phyloP scores from a whole-genome alignment of 2,113 vertebrate genomes.

The Erythrocercus mccallii region DNA sequence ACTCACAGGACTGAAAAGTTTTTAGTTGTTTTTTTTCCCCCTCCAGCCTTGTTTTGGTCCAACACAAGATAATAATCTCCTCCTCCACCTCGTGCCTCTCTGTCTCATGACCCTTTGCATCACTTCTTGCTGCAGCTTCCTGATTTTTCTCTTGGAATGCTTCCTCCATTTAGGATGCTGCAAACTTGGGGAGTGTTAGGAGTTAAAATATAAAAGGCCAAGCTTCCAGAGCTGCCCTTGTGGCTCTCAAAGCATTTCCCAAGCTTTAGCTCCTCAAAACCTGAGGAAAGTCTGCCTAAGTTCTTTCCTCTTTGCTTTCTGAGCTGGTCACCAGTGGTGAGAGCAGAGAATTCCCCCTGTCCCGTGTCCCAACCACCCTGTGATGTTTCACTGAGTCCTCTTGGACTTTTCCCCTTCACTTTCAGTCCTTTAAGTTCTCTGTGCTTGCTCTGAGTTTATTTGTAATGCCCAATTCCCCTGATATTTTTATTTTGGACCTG shows the following conservation, averaged over 20 bases:
- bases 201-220: not conserved
- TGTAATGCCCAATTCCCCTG: not conserved
- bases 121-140: not conserved
- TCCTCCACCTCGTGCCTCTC: not conserved
- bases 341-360: not conserved
- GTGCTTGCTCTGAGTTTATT: not conserved
- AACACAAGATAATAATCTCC: not conserved
- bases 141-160: not conserved
- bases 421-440: not conserved
- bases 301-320: not conserved
- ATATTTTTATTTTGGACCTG: not conserved
- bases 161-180: not conserved
- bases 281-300: not conserved
- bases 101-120: not conserved
- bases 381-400: rapidly evolving
- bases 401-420: not conserved
- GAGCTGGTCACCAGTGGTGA: not conserved
- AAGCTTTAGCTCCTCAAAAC: not conserved
- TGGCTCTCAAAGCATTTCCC: not conserved
- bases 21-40: rapidly evolving
- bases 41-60: not conserved
- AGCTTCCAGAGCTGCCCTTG: not conserved
- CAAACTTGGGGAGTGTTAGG: not conserved
- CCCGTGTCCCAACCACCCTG: rapidly evolving
- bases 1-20: not conserved